These are phyloP conservation scores for Malurus splendens DNA, from an alignment of 2,797 vertebrate species.

Conservation along the genomic window DNA sequence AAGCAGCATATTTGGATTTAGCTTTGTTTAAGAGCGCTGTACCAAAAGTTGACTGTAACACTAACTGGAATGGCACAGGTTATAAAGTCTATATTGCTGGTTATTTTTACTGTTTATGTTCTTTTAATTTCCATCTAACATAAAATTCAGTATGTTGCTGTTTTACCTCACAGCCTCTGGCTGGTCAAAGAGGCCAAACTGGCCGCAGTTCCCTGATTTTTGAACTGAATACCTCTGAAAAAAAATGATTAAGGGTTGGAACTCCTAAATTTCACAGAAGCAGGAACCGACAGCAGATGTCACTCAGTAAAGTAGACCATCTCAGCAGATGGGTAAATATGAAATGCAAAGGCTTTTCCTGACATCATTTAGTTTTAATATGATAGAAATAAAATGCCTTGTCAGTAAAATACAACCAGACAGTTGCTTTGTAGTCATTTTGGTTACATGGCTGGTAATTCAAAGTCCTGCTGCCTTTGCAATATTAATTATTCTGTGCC, in stretches of 20 bases:
- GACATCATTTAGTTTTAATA: slow-evolving; percentile 66
- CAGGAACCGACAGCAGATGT: slow-evolving; percentile 60
- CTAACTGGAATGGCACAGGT: neutral
- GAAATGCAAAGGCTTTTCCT: slow-evolving; percentile 59
- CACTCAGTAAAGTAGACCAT: slow-evolving; percentile 49
- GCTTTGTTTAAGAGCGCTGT: neutral
- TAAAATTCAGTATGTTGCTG: slow-evolving; percentile 37
- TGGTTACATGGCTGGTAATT: slow-evolving; percentile 30
- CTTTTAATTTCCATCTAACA: slow-evolving; percentile 27
- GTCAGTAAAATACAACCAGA: slow-evolving; percentile 57
- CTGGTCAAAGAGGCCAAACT: slow-evolving; percentile 17
- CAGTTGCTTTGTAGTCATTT: slow-evolving; percentile 55
- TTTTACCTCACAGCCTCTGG: slow-evolving; percentile 39
- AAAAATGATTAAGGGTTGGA: slow-evolving; percentile 63
- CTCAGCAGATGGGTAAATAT: slow-evolving; percentile 66
- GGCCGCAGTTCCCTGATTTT: slow-evolving; percentile 42
- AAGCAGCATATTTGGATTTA: neutral
- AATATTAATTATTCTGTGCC: slow-evolving; percentile 44
- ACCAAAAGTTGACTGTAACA: neutral
- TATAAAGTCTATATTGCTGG: neutral
- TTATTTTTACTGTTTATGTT: slow-evolving; percentile 3
- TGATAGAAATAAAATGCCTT: slow-evolving; percentile 50
- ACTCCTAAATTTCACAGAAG: slow-evolving; percentile 41
- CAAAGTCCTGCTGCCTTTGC: slow-evolving; percentile 53
- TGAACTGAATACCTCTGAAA: slow-evolving; percentile 46